Conservation (phyloP, 2,797 vertebrate species). For the Microtus obscurus region DNA sequence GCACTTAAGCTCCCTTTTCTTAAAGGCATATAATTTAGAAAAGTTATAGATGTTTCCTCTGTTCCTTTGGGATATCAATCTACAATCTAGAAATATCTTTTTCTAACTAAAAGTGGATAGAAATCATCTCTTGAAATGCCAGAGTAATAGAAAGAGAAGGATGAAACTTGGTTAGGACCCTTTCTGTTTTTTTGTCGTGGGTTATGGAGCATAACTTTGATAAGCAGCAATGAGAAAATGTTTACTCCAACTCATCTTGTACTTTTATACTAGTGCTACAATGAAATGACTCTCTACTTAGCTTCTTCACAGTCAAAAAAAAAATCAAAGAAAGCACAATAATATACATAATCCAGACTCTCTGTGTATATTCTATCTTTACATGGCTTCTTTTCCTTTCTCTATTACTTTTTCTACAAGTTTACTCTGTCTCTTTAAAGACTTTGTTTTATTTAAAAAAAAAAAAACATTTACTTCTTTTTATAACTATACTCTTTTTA, state of each 20-base stretch:
- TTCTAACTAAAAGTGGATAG: not conserved
- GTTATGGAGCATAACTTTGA: not conserved
- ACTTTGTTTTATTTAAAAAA: too few relatives aligned
- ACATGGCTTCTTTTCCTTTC: too few relatives aligned
- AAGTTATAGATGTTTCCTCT: constrained; percentile 5
- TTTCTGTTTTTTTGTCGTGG: not conserved
- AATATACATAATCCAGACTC: too few relatives aligned
- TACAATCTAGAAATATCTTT: not conserved
- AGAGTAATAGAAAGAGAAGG: not conserved
- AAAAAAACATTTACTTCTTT: too few relatives aligned
- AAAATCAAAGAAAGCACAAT: too few relatives aligned
- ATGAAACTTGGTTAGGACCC: not conserved
- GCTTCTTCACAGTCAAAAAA: too few relatives aligned
- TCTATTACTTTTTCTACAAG: too few relatives aligned
- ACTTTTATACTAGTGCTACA: not conserved
- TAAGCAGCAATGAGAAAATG: not conserved
- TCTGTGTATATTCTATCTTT: too few relatives aligned
- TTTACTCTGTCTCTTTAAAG: too few relatives aligned
- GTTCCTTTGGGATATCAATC: not conserved
- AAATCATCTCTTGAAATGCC: not conserved
- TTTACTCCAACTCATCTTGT: not conserved
- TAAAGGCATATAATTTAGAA: not conserved
- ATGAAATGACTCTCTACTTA: too few relatives aligned
- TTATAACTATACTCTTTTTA: too few relatives aligned
- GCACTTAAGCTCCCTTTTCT: not conserved